Conservation (phyloP, 1,140 invertebrate genomes). For the Cotesia typhae region DNA sequence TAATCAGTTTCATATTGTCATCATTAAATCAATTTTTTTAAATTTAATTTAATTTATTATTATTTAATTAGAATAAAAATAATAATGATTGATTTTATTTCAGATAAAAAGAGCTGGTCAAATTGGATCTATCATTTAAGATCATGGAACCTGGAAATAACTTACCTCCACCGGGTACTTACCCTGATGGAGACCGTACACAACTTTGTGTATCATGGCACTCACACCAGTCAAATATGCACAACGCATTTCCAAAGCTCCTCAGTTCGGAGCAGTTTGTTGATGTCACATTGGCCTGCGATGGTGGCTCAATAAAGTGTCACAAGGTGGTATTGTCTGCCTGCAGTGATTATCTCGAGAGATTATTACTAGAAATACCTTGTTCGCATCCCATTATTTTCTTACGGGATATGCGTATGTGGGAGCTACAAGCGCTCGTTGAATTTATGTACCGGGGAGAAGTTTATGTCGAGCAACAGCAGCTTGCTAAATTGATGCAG, state of each 20-base stretch:
- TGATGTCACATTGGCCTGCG: constrained; percentile 88
- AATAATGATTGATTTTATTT: background rate
- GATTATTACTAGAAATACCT: constrained; percentile 81
- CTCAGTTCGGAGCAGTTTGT: constrained; percentile 87
- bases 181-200: constrained; percentile 60
- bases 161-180: constrained; percentile 55
- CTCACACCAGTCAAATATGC: constrained; percentile 72
- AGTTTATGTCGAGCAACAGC: constrained; percentile 84
- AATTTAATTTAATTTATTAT: no score
- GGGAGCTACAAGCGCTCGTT: constrained; percentile 83
- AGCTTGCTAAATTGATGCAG: constrained; percentile 78
- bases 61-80: background rate
- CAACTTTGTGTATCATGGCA: constrained; percentile 74
- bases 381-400: constrained; percentile 88
- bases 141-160: constrained; percentile 59
- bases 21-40: no score
- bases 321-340: constrained; percentile 87
- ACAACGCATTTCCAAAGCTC: constrained; percentile 78
- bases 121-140: constrained; percentile 20
- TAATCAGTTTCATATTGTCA: no score
- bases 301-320: constrained; percentile 85
- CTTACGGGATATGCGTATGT: constrained; percentile 77
- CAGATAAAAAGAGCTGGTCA: background rate
- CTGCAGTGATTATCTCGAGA: constrained; percentile 85
- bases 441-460: constrained; percentile 91